Percentiles rank a stretch among this genome's conserved stretches.
Conservation (phyloP, 1,140 invertebrate genomes). For the Zaprionus gabonicus region DNA sequence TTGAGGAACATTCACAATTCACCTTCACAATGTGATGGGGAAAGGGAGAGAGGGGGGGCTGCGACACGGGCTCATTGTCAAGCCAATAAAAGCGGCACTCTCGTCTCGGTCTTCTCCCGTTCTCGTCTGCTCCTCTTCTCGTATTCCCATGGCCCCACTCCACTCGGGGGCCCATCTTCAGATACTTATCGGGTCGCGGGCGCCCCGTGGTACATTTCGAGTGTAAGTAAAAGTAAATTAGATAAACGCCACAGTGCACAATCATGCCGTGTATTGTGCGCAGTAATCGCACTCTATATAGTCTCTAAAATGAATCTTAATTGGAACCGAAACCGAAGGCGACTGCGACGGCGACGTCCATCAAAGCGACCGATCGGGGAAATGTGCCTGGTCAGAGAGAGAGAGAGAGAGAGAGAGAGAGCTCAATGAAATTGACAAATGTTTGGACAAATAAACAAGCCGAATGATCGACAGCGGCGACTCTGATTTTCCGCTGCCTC, state of each 20-base stretch:
- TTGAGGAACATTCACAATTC: constrained; percentile 56
- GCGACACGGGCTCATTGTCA: constrained; percentile 73
- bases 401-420: constrained; percentile 35
- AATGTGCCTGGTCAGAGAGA: constrained; percentile 55
- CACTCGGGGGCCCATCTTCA: constrained; percentile 28
- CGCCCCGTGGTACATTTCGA: constrained; percentile 58
- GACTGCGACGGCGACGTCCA: constrained; percentile 45
- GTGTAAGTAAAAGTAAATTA: constrained; percentile 81
- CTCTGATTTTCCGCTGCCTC: constrained; percentile 29
- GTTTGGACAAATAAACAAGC: constrained; percentile 79
- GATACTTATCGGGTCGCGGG: constrained; percentile 65
- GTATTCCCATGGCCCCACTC: constrained; percentile 8
- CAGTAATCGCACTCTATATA: constrained; percentile 26
- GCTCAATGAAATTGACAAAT: constrained; percentile 82
- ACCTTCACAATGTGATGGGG: constrained; percentile 43
- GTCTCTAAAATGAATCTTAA: constrained; percentile 73
- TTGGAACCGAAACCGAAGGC: constrained; percentile 67
- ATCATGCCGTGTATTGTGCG: constrained; percentile 58
- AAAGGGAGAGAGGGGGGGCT: background rate
- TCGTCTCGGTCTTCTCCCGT: constrained; percentile 1
- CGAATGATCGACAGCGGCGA: constrained; percentile 57
- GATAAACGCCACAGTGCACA: constrained; percentile 74
- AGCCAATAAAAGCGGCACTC: constrained; percentile 69
- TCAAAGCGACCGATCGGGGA: constrained; percentile 63
- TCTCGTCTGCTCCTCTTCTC: constrained; percentile 10